Evolutionary conservation across 2,888 invertebrate species (phyloP), one percentile per base, ranked within the genome.

Genomic region (Campoplex capitator): DNA sequence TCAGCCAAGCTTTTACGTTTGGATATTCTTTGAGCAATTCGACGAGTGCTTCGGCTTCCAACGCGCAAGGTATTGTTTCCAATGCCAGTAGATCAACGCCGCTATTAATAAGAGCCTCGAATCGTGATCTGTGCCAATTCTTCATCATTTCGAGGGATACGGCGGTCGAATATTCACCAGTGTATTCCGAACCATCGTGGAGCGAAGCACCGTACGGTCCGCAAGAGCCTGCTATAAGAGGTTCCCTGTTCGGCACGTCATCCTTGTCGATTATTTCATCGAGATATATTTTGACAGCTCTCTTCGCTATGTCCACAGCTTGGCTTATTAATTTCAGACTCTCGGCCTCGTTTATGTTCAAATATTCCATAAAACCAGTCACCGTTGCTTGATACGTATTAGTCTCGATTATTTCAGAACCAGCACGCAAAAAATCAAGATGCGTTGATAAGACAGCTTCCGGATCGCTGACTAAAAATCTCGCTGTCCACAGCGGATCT

Each of bases 161-260:
- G 84, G 95, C 96, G 87, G 96, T 96, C 0, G 97, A 96, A 93
- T 98, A 98, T 88, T 96, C 96, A 56, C 99, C 99, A 28, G 96
- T 97, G 94, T 98, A 99, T 93, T 99, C 99, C 0, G 98, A 98
- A 8, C 98, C 98, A 94, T 99, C 98, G 92, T 97, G 97, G 51
- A 98, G 95, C 91, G 97, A 97, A 0, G 98, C 98, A 0, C 98
- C 99, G 94, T 98, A 98, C 0, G 99, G 98, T 0, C 99, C 99
- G 87, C 98, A 97, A 0, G 98, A 98, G 0, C 98, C 99, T 28
- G 97, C 98, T 71, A 98, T 96, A 90, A 97, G 93, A 23, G 97
- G 96, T 87, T 92, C 92, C 54, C 83, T 83, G 85, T 91, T 93
- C 90, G 23, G 97, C 97, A 75, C 76, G 3, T 76, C 80, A 0